These are phyloP conservation scores for Empidonax alnorum DNA, from an alignment of 2,113 vertebrate genomes.

Conservation along the genomic window DNA sequence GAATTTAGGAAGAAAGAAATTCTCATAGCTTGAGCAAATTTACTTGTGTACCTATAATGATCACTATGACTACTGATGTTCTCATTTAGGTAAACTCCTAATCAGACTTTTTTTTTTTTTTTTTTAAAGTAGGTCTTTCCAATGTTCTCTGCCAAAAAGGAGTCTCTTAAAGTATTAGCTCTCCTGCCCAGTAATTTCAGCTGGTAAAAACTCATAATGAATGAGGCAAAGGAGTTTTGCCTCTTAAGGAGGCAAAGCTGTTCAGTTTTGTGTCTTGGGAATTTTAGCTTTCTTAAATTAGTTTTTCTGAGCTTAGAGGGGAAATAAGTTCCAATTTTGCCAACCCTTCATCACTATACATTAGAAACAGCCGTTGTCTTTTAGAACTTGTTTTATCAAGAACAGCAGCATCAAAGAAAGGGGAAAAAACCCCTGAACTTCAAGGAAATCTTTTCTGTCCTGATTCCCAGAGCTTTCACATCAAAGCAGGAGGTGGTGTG, in stretches of 20 bases:
- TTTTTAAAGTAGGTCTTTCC: not conserved
- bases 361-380: not conserved
- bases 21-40: not conserved
- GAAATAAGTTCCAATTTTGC: not conserved
- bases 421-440: fast-evolving
- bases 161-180: not conserved
- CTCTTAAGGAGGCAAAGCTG: not conserved
- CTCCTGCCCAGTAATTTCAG: not conserved
- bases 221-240: not conserved
- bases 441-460: not conserved
- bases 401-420: not conserved
- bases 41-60: not conserved
- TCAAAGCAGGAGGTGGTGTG: not conserved
- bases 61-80: not conserved
- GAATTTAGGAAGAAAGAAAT: not conserved
- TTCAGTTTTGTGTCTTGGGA: not conserved
- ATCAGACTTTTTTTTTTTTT: not conserved
- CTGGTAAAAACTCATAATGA: not conserved
- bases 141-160: not conserved
- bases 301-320: not conserved
- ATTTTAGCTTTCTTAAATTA: not conserved
- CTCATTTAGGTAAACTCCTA: not conserved
- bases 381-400: not conserved
- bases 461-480: not conserved
- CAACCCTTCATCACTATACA: not conserved